These are phyloP conservation scores for Cydia pomonella DNA, from an alignment of 1,140 invertebrate genomes.

Conservation along the genomic window DNA sequence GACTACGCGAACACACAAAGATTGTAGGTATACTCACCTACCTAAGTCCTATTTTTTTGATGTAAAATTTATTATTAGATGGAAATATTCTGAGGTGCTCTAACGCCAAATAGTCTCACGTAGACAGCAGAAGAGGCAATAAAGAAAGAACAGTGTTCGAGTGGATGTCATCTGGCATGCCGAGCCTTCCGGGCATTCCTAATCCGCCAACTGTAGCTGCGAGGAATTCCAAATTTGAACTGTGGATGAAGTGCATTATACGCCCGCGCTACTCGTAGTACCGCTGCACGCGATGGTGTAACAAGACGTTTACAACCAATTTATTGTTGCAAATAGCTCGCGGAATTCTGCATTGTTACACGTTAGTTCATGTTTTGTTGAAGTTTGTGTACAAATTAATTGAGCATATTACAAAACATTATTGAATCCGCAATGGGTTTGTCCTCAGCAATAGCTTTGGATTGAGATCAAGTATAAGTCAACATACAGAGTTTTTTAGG, in stretches of 20 bases:
- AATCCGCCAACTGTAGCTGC: constrained; percentile 26
- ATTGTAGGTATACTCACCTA: too few species aligned
- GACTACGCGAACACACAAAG: too few species aligned
- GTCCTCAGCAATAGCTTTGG: not conserved
- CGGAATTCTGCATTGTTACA: constrained; percentile 1
- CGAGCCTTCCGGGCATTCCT: constrained; percentile 31
- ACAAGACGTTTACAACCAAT: constrained; percentile 32
- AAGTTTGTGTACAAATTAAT: not conserved
- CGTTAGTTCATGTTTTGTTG: not conserved
- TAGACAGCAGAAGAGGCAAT: constrained; percentile 8
- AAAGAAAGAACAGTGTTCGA: constrained; percentile 26
- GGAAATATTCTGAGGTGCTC: not conserved
- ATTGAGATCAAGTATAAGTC: too few species aligned
- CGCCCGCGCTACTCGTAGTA: not conserved
- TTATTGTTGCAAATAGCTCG: constrained; percentile 26
- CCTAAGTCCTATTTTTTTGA: too few species aligned
- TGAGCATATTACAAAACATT: not conserved
- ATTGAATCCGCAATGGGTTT: not conserved
- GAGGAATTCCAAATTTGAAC: constrained; percentile 32
- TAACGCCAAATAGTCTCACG: constrained; percentile 20
- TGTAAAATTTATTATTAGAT: not conserved
- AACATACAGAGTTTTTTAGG: too few species aligned
- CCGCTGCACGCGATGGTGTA: constrained; percentile 15
- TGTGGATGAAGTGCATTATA: constrained; percentile 13
- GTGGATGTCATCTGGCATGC: constrained; percentile 22